These are phyloP conservation scores for Isichthys henryi DNA, from an alignment of 2,113 vertebrate genomes.

Conservation along the genomic window DNA sequence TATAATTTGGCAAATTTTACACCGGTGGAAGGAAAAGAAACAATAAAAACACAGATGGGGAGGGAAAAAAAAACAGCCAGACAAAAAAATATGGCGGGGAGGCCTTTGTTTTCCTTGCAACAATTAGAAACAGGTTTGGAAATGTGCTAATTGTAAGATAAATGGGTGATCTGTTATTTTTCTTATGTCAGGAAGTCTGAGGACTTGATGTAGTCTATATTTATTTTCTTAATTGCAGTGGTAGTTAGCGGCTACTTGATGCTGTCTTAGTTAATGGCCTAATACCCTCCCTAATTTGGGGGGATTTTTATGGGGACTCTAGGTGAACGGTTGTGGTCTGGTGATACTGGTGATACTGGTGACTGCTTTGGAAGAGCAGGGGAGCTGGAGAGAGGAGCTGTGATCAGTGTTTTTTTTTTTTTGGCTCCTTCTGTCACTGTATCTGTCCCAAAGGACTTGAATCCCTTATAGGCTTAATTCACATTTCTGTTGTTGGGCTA, in stretches of 20 bases:
- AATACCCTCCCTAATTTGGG: neutral
- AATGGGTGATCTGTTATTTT: constrained; percentile 49
- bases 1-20: constrained; percentile 50
- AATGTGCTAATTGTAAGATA: constrained; percentile 47
- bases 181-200: constrained; percentile 39
- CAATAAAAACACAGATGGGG: neutral
- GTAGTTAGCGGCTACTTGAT: constrained; percentile 46
- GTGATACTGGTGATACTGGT: neutral
- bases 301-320: neutral
- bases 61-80: constrained; percentile 10
- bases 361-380: neutral
- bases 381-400: neutral
- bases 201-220: constrained; percentile 53
- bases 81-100: constrained; percentile 32
- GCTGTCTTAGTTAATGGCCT: constrained; percentile 49
- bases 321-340: neutral
- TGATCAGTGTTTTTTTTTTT: neutral
- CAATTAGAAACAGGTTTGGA: constrained; percentile 53
- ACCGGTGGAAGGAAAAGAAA: constrained; percentile 41
- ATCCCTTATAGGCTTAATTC: neutral
- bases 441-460: neutral
- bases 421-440: neutral
- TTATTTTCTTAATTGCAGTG: constrained; percentile 52
- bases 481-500: neutral
- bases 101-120: constrained; percentile 49